Evolutionary conservation across 2,797 vertebrate genomes (phyloP).

Genomic region (Morelia viridis): DNA sequence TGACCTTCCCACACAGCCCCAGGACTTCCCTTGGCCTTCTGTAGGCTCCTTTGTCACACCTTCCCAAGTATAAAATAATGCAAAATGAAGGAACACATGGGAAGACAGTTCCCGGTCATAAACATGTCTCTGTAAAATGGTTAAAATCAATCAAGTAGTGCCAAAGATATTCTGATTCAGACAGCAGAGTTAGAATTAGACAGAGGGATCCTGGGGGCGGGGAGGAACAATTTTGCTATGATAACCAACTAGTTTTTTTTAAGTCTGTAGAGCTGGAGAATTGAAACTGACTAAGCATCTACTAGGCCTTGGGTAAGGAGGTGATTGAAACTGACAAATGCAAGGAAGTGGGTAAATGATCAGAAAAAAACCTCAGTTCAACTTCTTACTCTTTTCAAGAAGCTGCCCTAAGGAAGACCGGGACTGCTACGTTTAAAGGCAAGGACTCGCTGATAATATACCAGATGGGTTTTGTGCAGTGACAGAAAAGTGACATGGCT

Average conservation of each 20-base stretch:
- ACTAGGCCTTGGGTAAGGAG: background rate
- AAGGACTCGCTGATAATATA: background rate
- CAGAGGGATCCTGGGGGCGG: background rate
- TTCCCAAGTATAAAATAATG: background rate
- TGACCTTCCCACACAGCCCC: background rate
- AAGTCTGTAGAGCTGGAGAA: background rate
- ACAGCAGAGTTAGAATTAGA: background rate
- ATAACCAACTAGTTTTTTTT: background rate
- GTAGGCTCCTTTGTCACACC: background rate
- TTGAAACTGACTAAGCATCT: background rate
- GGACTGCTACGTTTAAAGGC: background rate
- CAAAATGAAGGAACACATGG: background rate
- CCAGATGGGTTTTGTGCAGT: background rate
- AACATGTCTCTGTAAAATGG: background rate
- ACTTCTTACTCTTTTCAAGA: background rate
- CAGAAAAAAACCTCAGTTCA: background rate
- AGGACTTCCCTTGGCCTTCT: background rate
- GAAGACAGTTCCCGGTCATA: background rate
- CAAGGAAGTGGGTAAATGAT: background rate
- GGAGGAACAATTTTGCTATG: background rate
- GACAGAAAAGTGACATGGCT: background rate
- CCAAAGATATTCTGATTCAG: background rate
- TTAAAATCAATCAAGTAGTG: background rate
- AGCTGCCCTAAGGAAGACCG: background rate
- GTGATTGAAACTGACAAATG: background rate